Evolutionary conservation across 2,113 vertebrate genomes (phyloP).

Genomic region (Halcyon senegalensis): DNA sequence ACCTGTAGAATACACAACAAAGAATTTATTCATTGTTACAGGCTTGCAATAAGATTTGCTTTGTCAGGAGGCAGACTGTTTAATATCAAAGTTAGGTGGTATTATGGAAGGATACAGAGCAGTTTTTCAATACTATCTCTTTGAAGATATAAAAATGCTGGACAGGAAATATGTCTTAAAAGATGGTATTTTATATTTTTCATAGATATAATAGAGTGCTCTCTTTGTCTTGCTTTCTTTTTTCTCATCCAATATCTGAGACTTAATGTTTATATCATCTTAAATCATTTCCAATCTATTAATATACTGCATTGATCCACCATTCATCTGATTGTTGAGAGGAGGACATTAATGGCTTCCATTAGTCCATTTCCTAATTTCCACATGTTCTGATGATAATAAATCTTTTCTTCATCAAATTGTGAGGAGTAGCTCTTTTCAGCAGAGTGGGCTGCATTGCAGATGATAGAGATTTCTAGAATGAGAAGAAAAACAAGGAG

Average conservation of each 20-base stretch:
- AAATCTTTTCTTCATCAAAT: slow-evolving; percentile 70
- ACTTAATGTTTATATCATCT: slow-evolving; percentile 51
- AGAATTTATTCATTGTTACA: background rate
- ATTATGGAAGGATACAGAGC: background rate
- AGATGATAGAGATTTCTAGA: slow-evolving; percentile 24
- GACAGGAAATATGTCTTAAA: background rate
- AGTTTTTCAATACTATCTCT: slow-evolving; percentile 24
- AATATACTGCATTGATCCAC: slow-evolving; percentile 74
- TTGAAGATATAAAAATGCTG: slow-evolving; percentile 18
- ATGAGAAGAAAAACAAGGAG: background rate
- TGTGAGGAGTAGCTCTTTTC: background rate
- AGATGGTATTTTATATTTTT: background rate
- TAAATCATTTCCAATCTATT: slow-evolving; percentile 69
- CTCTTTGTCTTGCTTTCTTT: slow-evolving; percentile 6
- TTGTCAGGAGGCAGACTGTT: background rate
- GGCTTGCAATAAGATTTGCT: background rate
- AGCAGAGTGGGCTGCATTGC: slow-evolving; percentile 23
- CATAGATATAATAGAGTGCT: background rate
- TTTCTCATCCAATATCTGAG: background rate
- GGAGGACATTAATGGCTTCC: slow-evolving; percentile 73
- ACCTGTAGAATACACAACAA: background rate
- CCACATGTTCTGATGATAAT: slow-evolving; percentile 51
- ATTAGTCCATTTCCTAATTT: slow-evolving; percentile 80
- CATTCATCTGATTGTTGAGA: slow-evolving; percentile 70
- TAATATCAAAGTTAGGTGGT: background rate